Conservation (phyloP, 2,113 vertebrate genomes). For the Nyctibius bracteatus region DNA sequence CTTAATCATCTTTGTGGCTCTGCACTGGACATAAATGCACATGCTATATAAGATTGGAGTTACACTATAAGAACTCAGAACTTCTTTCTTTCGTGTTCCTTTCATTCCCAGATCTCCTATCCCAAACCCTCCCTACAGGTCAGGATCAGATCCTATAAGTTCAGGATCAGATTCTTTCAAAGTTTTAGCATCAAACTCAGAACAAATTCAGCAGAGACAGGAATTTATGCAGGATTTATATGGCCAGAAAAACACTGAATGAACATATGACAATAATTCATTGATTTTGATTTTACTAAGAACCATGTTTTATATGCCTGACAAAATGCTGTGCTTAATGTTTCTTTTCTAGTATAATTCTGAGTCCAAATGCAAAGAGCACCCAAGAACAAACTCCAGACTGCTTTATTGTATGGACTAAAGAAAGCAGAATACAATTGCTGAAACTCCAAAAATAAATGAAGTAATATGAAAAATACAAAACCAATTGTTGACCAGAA, state of each 20-base stretch:
- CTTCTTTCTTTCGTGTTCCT: background rate
- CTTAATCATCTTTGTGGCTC: no score
- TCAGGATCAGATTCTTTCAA: background rate
- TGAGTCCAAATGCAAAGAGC: background rate
- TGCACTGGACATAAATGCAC: background rate
- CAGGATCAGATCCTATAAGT: background rate
- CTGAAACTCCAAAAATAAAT: background rate
- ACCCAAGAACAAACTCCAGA: background rate
- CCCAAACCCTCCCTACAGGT: background rate
- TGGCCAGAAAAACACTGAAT: background rate
- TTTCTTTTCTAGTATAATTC: background rate
- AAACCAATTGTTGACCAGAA: background rate
- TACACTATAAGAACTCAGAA: background rate
- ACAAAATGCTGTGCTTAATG: background rate
- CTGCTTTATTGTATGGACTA: background rate
- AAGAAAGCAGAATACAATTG: background rate
- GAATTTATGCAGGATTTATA: background rate
- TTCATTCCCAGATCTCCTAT: background rate
- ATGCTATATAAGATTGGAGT: background rate
- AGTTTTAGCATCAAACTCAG: background rate
- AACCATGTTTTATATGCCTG: background rate
- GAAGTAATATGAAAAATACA: background rate
- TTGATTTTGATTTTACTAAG: background rate
- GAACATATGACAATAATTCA: background rate
- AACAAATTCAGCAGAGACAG: background rate